These are phyloP conservation scores for Muschampia staudingeri DNA, from an alignment of 2,888 invertebrate species.

Conservation along the genomic window DNA sequence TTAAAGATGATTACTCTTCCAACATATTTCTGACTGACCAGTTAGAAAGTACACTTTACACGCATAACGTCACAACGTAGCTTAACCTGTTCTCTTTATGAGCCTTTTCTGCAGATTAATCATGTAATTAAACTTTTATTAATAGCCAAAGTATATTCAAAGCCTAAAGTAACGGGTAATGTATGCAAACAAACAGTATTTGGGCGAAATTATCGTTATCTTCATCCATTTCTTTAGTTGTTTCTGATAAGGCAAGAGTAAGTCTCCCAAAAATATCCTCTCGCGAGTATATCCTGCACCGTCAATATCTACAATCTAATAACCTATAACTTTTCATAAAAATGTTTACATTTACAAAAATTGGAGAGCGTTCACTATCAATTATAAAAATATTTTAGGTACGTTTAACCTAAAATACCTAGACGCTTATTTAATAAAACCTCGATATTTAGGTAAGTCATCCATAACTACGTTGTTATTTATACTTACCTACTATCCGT, in stretches of 20 bases:
- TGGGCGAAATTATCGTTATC: not conserved
- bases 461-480: not conserved
- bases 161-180: not conserved
- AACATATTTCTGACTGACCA: constrained; percentile 28
- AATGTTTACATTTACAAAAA: not conserved
- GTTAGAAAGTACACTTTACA: constrained; percentile 35
- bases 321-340: not conserved
- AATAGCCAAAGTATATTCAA: not conserved
- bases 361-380: not conserved
- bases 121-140: constrained; percentile 3
- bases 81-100: constrained; percentile 11
- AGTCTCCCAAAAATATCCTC: not conserved
- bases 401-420: too few species aligned
- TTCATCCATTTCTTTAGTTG: not conserved
- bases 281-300: not conserved
- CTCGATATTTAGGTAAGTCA: not conserved
- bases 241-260: not conserved
- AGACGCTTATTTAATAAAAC: too few species aligned
- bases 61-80: not conserved
- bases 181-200: not conserved
- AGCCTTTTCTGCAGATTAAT: constrained; percentile 10
- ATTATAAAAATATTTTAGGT: too few species aligned
- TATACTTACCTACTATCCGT: not conserved
- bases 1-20: constrained; percentile 42
- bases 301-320: not conserved